Conservation (phyloP, 2,113 vertebrate species). For the Camelus bactrianus region DNA sequence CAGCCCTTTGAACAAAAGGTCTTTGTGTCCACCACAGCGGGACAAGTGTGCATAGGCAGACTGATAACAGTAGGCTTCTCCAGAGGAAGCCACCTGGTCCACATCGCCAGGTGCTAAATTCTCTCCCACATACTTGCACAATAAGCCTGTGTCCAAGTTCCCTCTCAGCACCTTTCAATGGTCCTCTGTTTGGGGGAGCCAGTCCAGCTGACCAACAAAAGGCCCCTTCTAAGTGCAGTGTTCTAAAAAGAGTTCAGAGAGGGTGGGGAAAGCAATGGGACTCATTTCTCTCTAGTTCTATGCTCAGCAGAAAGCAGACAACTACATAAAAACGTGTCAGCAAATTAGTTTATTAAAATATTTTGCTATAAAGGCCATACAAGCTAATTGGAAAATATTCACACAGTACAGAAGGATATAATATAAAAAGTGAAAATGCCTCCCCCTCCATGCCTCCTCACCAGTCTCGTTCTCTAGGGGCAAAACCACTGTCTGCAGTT, state of each 20-base stretch:
- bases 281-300: slow-evolving; percentile 7
- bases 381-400: neutral
- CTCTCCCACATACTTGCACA: neutral
- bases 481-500: neutral
- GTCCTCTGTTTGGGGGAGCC: slow-evolving; percentile 28
- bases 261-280: neutral
- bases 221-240: neutral
- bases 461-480: neutral
- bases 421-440: neutral
- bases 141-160: neutral
- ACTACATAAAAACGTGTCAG: neutral
- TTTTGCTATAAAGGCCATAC: neutral
- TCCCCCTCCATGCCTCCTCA: neutral
- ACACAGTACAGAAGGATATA: neutral
- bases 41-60: neutral
- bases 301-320: slow-evolving; percentile 14
- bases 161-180: neutral
- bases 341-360: slow-evolving; percentile 54
- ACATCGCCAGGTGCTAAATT: neutral
- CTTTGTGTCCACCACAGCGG: neutral
- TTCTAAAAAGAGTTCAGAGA: neutral
- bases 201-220: slow-evolving; percentile 36
- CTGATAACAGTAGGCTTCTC: neutral
- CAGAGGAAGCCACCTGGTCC: neutral
- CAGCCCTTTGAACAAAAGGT: neutral